These are phyloP conservation scores for Lacerta bilineata DNA, from an alignment of 2,797 vertebrate genomes.

Conservation along the genomic window DNA sequence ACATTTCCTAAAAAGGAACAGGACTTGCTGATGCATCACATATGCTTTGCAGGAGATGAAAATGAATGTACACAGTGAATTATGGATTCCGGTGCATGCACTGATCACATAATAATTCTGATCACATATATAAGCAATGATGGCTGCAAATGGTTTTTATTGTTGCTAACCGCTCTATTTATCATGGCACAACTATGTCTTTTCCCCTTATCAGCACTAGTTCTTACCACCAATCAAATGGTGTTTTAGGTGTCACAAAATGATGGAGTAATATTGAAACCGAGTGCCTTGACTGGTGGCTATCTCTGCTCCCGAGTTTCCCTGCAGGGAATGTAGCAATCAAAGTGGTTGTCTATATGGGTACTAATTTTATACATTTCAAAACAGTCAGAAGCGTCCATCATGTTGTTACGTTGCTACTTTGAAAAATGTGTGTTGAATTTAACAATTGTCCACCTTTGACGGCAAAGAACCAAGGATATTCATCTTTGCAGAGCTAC, in stretches of 20 bases:
- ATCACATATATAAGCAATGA: conserved; percentile 7
- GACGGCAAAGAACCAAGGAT: conserved; percentile 14
- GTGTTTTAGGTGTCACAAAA: conserved; percentile 30
- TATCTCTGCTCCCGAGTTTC: background rate
- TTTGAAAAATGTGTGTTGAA: background rate
- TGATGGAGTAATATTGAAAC: conserved; percentile 9
- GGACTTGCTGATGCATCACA: conserved; percentile 18
- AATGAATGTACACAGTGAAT: conserved; percentile 45
- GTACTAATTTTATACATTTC: conserved; percentile 6
- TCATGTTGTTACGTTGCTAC: background rate
- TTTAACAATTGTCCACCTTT: background rate
- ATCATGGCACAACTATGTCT: background rate
- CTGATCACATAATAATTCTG: conserved; percentile 12
- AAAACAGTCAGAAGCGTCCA: background rate
- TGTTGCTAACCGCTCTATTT: conserved; percentile 1
- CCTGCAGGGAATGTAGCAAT: conserved; percentile 16
- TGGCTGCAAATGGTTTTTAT: conserved; percentile 5
- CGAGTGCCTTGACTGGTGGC: background rate
- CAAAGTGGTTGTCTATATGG: conserved; percentile 12
- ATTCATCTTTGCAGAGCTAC: background rate
- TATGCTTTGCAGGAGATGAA: conserved; percentile 43
- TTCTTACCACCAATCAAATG: conserved; percentile 18
- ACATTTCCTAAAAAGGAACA: conserved; percentile 46
- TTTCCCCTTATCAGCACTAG: background rate
- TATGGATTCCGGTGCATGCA: conserved; percentile 24